Evolutionary conservation across 2,797 vertebrate genomes (phyloP), one percentile per base, ranked within the genome.

Genomic region (Tiaroga cobitis): DNA sequence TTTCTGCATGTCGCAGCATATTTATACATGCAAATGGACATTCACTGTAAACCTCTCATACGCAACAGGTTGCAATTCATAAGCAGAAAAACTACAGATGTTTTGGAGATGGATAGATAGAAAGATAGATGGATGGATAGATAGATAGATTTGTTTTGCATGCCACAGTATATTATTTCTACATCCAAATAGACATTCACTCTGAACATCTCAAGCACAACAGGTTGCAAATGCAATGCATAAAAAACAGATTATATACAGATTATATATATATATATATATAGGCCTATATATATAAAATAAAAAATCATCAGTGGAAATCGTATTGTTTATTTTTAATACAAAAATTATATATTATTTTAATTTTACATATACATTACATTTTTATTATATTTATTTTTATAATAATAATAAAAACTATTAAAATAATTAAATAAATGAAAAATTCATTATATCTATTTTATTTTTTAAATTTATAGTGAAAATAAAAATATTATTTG

Each of bases 1-100:
- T 65, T 54, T 26, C 5, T 63, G 79, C 86, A 87, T 56, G 80
- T 34, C 34, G 4, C 24, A 1, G 29, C 34, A 16, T 51, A 80
- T 49, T 34, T 67, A 49, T 16, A 67, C 41, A 32, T 19, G n/a
- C 43, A 19, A 18, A 29, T 1, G 49, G 26, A 34, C 74, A 59
- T 59, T n/a, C 51, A 69, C 8, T 51, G 29, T n/a, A 37, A 37
- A 11, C 65, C 43, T 68, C 43, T 24, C 61, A n/a, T 65, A n/a
- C 49, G 34, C 74, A 77, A 77, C 34, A 77, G 34, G 32, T 9
- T 59, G 51, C 32, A 56, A 26, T 43, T n/a, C 37, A 16, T 37
- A 37, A 19, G 65, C 68, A 41, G 37, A 13, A 41, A 21, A 5
- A 70, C 8, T n/a, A 43, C 21, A 70, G 37, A 70, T 69, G 67